A percentile compares a stretch with the other conserved stretches of the same genome.
phyloP scores from a whole-genome alignment of 2,888 invertebrate species.

The Gasteruption jaculator region DNA sequence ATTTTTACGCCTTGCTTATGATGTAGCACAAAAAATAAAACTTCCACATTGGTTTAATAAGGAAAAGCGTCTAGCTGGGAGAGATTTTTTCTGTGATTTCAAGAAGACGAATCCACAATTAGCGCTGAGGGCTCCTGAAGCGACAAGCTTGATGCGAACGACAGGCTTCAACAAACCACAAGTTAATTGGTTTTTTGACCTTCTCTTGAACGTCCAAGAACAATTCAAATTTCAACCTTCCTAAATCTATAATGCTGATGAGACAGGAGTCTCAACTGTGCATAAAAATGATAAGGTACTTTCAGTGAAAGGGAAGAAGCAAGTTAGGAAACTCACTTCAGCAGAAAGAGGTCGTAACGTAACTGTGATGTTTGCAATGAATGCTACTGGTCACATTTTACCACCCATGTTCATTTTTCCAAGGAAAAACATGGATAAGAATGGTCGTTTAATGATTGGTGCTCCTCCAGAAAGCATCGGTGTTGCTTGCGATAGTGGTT shows the following conservation, averaged over 20 bases:
- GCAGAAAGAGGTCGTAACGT: constrained; percentile 25
- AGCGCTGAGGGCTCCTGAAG: constrained; percentile 17
- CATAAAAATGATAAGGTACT: constrained; percentile 21
- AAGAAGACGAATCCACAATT: constrained; percentile 19
- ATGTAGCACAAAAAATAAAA: constrained; percentile 19
- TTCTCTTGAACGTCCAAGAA: constrained; percentile 11
- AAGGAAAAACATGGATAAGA: constrained; percentile 19
- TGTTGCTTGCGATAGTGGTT: constrained; percentile 19
- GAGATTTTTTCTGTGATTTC: constrained; percentile 22
- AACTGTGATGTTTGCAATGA: constrained; percentile 24
- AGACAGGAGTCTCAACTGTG: constrained; percentile 22
- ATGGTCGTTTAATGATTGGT: constrained; percentile 21
- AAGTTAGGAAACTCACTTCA: constrained; percentile 26
- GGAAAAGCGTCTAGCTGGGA: constrained; percentile 20
- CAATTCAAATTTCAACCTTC: constrained; percentile 17
- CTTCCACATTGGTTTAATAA: constrained; percentile 23
- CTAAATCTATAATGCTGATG: constrained; percentile 22
- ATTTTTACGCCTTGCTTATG: constrained; percentile 21
- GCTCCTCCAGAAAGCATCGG: constrained; percentile 23
- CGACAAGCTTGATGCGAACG: constrained; percentile 12
- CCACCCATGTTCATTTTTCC: constrained; percentile 26
- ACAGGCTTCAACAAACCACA: constrained; percentile 22
- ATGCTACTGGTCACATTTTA: constrained; percentile 17
- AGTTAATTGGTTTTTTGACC: constrained; percentile 18
- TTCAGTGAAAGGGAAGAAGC: constrained; percentile 19